Percentiles rank a stretch among this genome's conserved stretches.
Conservation (phyloP, 2,888 invertebrate genomes). For the Macrophya alboannulata region DNA sequence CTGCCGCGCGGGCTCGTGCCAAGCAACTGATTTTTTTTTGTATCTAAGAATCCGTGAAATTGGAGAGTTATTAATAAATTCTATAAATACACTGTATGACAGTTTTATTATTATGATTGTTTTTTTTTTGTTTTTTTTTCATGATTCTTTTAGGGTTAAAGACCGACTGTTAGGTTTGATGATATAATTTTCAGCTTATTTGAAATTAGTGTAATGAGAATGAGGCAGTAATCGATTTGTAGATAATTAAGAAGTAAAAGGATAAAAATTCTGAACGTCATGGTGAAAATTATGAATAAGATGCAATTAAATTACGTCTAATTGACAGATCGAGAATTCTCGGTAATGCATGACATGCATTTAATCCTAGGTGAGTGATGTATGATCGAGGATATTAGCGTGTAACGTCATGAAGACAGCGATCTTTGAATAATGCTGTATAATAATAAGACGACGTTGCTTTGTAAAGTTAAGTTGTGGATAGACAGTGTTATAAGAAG, state of each 20-base stretch:
- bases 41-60: neutral
- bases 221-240: neutral
- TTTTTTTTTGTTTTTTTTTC: neutral
- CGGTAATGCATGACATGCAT: neutral
- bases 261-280: neutral
- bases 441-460: neutral
- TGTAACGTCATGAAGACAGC: neutral
- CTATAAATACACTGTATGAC: neutral
- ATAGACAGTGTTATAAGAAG: neutral
- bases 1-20: too few species aligned
- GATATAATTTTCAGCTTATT: neutral
- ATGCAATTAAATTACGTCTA: slow-evolving; percentile 17
- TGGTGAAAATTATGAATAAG: slow-evolving; percentile 4
- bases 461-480: slow-evolving; percentile 29
- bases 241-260: neutral
- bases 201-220: neutral
- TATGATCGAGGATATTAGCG: neutral
- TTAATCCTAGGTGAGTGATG: slow-evolving; percentile 8
- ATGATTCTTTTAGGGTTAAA: neutral
- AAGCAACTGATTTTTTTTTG: neutral
- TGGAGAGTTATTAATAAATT: neutral
- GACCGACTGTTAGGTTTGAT: neutral
- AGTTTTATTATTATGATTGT: neutral
- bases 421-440: neutral
- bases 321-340: neutral